A percentile compares a stretch with the other conserved stretches of the same genome.
These are phyloP conservation scores for Hapalemur alaotrensis DNA, from an alignment of 2,797 vertebrate genomes.

Conservation along the genomic window DNA sequence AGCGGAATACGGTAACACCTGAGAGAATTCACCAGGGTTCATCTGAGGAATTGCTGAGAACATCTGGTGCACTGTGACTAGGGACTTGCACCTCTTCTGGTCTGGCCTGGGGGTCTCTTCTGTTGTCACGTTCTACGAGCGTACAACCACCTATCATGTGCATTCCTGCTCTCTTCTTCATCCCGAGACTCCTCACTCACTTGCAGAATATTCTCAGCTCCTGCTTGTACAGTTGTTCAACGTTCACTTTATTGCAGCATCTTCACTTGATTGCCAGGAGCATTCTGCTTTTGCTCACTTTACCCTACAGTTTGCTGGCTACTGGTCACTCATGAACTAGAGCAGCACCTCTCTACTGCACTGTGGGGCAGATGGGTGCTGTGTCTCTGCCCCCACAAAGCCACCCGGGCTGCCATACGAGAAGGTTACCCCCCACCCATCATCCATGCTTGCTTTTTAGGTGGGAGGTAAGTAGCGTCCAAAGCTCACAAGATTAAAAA, in stretches of 20 bases:
- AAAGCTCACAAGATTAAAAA: background rate
- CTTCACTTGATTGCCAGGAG: background rate
- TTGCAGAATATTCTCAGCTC: background rate
- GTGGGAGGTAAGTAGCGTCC: background rate
- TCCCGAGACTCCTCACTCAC: background rate
- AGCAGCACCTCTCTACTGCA: rapidly evolving
- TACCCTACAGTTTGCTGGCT: background rate
- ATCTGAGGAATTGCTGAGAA: background rate
- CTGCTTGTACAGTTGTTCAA: background rate
- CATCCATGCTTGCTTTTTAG: background rate
- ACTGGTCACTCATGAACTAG: background rate
- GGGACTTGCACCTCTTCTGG: background rate
- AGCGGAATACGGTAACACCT: background rate
- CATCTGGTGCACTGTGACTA: background rate
- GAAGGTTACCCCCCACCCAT: background rate
- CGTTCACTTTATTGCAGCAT: background rate
- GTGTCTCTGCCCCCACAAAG: background rate
- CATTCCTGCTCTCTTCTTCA: background rate
- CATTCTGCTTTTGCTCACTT: background rate
- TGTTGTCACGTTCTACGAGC: background rate
- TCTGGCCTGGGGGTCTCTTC: background rate
- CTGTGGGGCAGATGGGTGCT: background rate
- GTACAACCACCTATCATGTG: background rate
- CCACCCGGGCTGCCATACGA: rapidly evolving
- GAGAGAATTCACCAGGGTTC: background rate